A percentile compares a stretch with the other conserved stretches of the same genome.
Evolutionary conservation across 2,797 vertebrate species (phyloP).

Genomic region (Taenioides sp.): DNA sequence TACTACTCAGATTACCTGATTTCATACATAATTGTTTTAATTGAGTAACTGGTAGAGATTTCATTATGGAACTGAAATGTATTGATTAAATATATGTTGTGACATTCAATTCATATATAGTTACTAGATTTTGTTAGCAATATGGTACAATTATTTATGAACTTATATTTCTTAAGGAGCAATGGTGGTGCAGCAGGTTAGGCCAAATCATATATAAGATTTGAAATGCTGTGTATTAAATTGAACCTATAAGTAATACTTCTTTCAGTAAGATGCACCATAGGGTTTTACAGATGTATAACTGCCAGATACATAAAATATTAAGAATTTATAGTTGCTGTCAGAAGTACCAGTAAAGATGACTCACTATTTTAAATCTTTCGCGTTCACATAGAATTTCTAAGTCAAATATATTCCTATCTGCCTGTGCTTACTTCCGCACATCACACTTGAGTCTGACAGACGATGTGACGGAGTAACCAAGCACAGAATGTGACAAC

Average conservation of each 20-base stretch:
- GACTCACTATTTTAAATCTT: constrained; percentile 31
- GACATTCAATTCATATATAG: no score
- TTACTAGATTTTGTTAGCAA: no score
- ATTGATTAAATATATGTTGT: no score
- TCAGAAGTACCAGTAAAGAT: constrained; percentile 18
- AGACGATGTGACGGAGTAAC: constrained; percentile 68
- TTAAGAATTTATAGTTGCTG: background rate
- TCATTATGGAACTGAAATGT: no score
- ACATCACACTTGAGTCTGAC: constrained; percentile 60
- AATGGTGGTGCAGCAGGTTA: background rate
- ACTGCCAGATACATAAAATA: background rate
- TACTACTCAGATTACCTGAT: no score
- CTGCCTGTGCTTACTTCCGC: constrained; percentile 63
- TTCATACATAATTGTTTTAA: no score
- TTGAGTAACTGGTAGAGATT: no score
- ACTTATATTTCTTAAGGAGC: background rate
- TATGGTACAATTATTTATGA: background rate
- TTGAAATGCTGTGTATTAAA: background rate
- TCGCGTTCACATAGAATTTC: constrained; percentile 30
- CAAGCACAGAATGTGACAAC: constrained; percentile 52
- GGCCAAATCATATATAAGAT: background rate
- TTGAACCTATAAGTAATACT: background rate
- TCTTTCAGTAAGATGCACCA: background rate
- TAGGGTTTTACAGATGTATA: background rate
- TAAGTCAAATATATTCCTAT: constrained; percentile 55